phyloP scores from a whole-genome alignment of 2,797 vertebrate species.

The Epinephelus awoara region DNA sequence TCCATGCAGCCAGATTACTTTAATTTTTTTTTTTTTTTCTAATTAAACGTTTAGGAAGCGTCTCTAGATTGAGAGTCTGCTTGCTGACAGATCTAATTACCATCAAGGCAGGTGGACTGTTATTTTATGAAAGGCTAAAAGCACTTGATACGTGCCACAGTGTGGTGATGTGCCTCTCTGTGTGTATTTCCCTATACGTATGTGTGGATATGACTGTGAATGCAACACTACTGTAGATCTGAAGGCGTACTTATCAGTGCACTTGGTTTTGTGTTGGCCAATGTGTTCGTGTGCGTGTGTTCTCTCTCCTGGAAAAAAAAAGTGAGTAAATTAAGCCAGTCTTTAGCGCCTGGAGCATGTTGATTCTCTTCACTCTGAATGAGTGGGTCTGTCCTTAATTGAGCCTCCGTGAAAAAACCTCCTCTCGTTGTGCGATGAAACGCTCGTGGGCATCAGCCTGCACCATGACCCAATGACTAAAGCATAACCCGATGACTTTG shows the following conservation, averaged over 20 bases:
- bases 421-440: conserved; percentile 37
- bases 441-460: conserved; percentile 63
- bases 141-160: conserved; percentile 15
- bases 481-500: conserved; percentile 64
- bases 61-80: conserved; percentile 27
- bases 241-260: neutral
- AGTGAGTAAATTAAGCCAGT: conserved; percentile 55
- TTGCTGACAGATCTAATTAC: conserved; percentile 60
- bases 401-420: conserved; percentile 70
- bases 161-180: neutral
- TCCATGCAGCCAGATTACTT: conserved; percentile 15
- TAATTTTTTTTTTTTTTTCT: neutral
- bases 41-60: neutral
- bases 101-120: conserved; percentile 34
- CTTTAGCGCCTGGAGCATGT: conserved; percentile 63
- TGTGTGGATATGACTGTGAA: neutral
- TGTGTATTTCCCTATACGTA: neutral
- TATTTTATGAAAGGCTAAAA: conserved; percentile 32
- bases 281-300: conserved; percentile 16
- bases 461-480: conserved; percentile 57
- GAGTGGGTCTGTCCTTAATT: conserved; percentile 69
- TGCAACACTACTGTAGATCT: conserved; percentile 3
- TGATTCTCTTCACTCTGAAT: conserved; percentile 63
- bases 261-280: conserved; percentile 34
- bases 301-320: conserved; percentile 39